Evolutionary conservation across 2,113 vertebrate genomes (phyloP), one percentile per base, ranked within the genome.

Genomic region (Nipponia nippon): DNA sequence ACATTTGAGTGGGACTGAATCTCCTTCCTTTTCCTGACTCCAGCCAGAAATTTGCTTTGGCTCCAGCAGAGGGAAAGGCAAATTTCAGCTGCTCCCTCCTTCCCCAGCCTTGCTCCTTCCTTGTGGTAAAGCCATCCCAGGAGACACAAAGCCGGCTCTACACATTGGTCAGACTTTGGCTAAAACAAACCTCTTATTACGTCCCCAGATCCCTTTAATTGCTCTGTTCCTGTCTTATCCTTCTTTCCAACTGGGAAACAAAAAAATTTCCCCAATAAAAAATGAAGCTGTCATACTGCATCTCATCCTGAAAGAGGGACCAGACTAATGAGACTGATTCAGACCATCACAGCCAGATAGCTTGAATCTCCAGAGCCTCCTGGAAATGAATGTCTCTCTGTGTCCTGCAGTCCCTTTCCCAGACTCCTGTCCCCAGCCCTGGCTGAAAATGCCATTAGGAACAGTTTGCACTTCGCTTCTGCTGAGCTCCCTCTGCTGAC

Each of bases 401-500:
- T 26, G 21, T 58, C 65, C 73, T 25, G 65, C 5, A 0, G 13
- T 26, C 14, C 20, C 13, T 81, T 71, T 58, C n/a, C 40, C 16
- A 0, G 5, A 3, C 6, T 67, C 19, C 32, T 16, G 36, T 49
- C 76, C 69, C 23, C 34, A 47, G 6, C 2, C 25, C 49, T 9
- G 71, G 59, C 12, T 84, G 46, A 7, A 81, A 77, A 36, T 23
- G 19, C 6, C 66, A 2, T 42, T 10, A 14, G 9, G 30, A 75
- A 22, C n/a, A 13, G 47, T 44, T 36, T 53, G 76, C 42, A 21
- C 92, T 96, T 44, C 66, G 53, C 89, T 97, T 93, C 95, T 87
- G 20, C 61, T n/a, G 97, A 95, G 95, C 95, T 93, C 97, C 97
- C 95, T 94, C 96, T 97, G 94, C 95, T 95, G 97, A 80, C 92